Percentiles rank a stretch among this genome's conserved stretches.
Evolutionary conservation across 1,140 invertebrate species (phyloP).

Genomic region (Trichonephila inaurata): DNA sequence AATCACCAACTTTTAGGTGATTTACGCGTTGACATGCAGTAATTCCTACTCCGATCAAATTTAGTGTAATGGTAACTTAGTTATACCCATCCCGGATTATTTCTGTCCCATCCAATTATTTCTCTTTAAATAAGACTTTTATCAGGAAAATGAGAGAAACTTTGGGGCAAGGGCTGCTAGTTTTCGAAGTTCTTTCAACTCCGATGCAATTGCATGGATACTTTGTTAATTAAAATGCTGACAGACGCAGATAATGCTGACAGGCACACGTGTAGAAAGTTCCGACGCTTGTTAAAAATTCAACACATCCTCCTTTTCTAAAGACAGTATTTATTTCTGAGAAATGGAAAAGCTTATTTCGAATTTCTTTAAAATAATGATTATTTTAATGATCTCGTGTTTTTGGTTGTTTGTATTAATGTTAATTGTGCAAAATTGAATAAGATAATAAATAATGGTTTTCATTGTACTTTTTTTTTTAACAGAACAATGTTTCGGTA

Average conservation of each 20-base stretch:
- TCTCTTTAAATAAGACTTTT: background rate
- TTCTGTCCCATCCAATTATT: slow-evolving; percentile 21
- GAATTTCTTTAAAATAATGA: too few species aligned
- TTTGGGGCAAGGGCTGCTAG: background rate
- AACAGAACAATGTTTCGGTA: too few species aligned
- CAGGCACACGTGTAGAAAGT: background rate
- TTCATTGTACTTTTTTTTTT: too few species aligned
- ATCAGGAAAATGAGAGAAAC: background rate
- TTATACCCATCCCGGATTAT: slow-evolving; percentile 25
- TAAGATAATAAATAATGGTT: too few species aligned
- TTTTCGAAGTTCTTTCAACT: background rate
- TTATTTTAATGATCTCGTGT: too few species aligned
- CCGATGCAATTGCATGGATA: background rate
- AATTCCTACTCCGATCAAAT: slow-evolving; percentile 46
- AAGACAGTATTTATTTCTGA: background rate
- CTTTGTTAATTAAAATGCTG: slow-evolving; percentile 24
- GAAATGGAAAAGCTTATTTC: background rate
- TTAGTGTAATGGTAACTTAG: slow-evolving; percentile 34
- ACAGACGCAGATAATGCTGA: background rate
- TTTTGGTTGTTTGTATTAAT: too few species aligned
- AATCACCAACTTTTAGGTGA: slow-evolving; percentile 5
- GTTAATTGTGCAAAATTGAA: too few species aligned
- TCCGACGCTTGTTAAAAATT: background rate
- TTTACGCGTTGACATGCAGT: slow-evolving; percentile 62
- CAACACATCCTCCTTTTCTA: background rate